Conservation (phyloP, 1,140 invertebrate species). For the Hypothenemus hampei region DNA sequence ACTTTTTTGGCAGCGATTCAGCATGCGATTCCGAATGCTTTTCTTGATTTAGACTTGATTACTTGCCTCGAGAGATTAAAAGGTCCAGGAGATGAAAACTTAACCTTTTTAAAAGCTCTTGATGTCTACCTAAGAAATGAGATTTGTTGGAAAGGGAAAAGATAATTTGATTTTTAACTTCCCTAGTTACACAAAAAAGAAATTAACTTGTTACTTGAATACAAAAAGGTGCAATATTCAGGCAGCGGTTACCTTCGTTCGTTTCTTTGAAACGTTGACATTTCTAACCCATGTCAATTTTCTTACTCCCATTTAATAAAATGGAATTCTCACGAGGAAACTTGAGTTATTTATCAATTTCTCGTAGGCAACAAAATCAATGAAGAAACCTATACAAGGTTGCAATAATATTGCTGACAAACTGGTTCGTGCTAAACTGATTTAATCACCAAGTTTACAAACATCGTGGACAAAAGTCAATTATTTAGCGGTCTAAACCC, state of each 20-base stretch:
- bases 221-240: neutral
- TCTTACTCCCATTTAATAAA: too few species aligned
- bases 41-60: constrained; percentile 8
- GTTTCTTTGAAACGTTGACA: too few species aligned
- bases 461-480: neutral
- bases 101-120: constrained; percentile 19
- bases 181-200: neutral
- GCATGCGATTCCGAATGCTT: neutral
- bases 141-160: constrained; percentile 6
- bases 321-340: too few species aligned
- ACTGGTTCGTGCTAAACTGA: neutral
- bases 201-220: neutral
- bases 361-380: too few species aligned
- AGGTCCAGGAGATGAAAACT: constrained; percentile 7
- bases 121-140: constrained; percentile 17
- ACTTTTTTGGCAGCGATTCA: neutral
- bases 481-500: neutral
- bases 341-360: too few species aligned
- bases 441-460: neutral
- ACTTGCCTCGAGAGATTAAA: constrained; percentile 13
- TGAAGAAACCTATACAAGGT: too few species aligned
- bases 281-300: too few species aligned
- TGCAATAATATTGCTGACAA: neutral
- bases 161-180: constrained; percentile 17
- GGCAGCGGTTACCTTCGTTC: too few species aligned